Evolutionary conservation across 2,113 vertebrate species (phyloP).

Genomic region (Spilogale gracilis): DNA sequence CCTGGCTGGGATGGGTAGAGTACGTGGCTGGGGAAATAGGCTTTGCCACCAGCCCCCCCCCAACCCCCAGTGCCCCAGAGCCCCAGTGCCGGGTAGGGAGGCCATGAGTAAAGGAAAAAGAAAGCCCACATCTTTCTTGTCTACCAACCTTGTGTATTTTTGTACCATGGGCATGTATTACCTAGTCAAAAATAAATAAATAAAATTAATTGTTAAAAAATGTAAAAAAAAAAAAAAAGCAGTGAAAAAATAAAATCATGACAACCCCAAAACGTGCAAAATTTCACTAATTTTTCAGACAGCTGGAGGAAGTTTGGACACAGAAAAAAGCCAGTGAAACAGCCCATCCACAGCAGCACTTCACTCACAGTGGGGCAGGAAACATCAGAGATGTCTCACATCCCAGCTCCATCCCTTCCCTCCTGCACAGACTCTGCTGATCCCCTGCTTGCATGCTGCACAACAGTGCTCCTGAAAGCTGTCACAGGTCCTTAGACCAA

Average conservation of each 20-base stretch:
- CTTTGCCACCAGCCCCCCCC: no score
- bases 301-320: neutral
- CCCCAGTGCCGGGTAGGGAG: no score
- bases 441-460: neutral
- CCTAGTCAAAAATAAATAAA: no score
- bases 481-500: neutral
- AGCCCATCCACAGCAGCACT: neutral
- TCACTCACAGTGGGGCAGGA: neutral
- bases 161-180: no score
- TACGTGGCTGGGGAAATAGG: no score
- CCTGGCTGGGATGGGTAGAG: no score
- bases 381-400: neutral
- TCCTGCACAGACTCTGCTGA: neutral
- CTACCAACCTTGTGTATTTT: no score
- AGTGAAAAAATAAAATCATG: neutral
- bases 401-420: neutral
- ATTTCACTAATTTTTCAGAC: slow-evolving; percentile 7
- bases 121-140: no score
- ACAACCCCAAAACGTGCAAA: neutral
- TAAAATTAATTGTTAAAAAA: no score
- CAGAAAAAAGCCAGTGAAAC: neutral
- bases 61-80: no score
- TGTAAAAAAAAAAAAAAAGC: slow-evolving; percentile 23
- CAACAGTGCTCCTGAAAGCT: neutral
- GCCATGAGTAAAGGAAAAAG: no score